phyloP scores from a whole-genome alignment of 2,113 vertebrate genomes.

The Brachyhypopomus gauderio region DNA sequence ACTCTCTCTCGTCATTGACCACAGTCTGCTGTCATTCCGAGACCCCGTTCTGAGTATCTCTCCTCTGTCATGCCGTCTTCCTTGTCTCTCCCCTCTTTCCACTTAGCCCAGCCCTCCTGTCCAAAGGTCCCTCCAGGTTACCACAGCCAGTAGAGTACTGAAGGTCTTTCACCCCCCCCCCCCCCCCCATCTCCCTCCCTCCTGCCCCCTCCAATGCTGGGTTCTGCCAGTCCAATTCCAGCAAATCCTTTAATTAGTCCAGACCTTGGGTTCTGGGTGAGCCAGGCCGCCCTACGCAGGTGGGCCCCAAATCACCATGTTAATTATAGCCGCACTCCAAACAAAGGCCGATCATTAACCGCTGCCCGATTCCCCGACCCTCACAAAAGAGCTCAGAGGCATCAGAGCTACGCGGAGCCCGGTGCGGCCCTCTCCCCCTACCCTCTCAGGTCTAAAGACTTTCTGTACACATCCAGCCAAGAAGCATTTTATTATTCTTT shows the following conservation, averaged over 20 bases:
- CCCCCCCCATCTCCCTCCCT: no score
- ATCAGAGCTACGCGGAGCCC: neutral
- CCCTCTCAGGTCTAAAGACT: neutral
- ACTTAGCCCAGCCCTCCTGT: neutral
- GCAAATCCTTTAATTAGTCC: conserved; percentile 55
- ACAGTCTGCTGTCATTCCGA: neutral
- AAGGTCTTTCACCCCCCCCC: conserved; percentile 28
- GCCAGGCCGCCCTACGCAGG: conserved; percentile 44
- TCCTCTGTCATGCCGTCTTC: neutral
- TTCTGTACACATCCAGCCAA: neutral
- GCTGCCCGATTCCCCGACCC: conserved; percentile 33
- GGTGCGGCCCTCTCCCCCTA: neutral
- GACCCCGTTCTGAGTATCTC: neutral
- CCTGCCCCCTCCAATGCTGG: no score
- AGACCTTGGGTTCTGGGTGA: conserved; percentile 37
- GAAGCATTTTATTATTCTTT: neutral
- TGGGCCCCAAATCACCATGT: conserved; percentile 51
- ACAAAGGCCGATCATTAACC: conserved; percentile 50
- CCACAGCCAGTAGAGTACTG: conserved; percentile 30
- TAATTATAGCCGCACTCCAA: conserved; percentile 56
- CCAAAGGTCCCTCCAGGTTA: conserved; percentile 14
- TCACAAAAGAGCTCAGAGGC: conserved; percentile 14
- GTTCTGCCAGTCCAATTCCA: conserved; percentile 10
- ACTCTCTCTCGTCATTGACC: neutral
- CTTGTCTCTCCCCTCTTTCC: neutral